Evolutionary conservation across 2,888 invertebrate species (phyloP).

Genomic region (Rotaria sp.): DNA sequence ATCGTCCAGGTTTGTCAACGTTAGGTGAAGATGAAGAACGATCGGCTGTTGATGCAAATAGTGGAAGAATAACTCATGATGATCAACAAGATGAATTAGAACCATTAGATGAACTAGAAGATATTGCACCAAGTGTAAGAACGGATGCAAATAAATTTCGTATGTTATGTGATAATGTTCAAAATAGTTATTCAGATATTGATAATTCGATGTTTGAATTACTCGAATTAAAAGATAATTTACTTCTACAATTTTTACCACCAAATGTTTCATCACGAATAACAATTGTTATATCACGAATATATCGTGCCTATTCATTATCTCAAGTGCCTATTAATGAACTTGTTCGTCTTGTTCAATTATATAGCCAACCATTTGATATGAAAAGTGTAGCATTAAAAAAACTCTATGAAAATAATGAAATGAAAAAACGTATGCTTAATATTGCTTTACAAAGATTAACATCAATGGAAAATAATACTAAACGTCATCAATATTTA

Average conservation of each 20-base stretch:
- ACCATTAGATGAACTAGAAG: background rate
- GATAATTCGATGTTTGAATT: conserved; percentile 51
- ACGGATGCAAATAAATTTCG: conserved; percentile 53
- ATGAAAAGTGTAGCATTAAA: conserved; percentile 53
- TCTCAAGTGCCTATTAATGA: conserved; percentile 52
- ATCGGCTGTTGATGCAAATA: background rate
- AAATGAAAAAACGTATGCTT: conserved; percentile 52
- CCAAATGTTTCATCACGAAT: conserved; percentile 50
- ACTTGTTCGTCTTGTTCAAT: conserved; percentile 50
- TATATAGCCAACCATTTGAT: conserved; percentile 55
- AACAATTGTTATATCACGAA: conserved; percentile 34
- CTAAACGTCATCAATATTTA: conserved; percentile 50
- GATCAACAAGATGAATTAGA: background rate
- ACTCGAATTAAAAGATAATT: conserved; percentile 52
- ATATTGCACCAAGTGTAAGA: background rate
- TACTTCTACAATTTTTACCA: conserved; percentile 51
- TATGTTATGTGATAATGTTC: conserved; percentile 52
- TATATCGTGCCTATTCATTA: conserved; percentile 44
- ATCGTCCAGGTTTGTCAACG: background rate
- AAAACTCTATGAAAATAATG: conserved; percentile 53
- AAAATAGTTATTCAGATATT: conserved; percentile 49
- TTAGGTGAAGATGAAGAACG: conserved; percentile 3
- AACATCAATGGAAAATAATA: conserved; percentile 53
- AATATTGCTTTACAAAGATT: conserved; percentile 53
- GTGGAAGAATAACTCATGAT: background rate